Percentiles rank a stretch among this genome's conserved stretches.
Conservation (phyloP, 2,888 invertebrate species). For the Clitarchus hookeri region DNA sequence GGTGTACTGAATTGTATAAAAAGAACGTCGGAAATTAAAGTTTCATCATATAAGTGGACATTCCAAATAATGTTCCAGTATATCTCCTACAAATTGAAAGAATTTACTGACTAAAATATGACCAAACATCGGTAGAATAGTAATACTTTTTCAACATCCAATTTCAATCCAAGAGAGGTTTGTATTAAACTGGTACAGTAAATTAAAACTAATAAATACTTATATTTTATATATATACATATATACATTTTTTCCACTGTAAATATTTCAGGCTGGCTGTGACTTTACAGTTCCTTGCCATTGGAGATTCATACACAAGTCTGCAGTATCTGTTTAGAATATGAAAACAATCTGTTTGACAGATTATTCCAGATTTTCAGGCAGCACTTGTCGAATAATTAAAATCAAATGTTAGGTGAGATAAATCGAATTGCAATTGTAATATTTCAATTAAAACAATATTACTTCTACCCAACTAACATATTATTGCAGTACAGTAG, state of each 20-base stretch:
- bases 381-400: constrained; percentile 22
- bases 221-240: background rate
- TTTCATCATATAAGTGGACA: background rate
- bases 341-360: background rate
- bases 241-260: background rate
- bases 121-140: background rate
- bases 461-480: background rate
- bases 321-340: constrained; percentile 16
- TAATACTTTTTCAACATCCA: background rate
- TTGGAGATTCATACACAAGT: constrained; percentile 18
- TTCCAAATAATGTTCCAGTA: background rate
- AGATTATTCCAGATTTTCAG: background rate
- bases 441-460: background rate
- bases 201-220: background rate
- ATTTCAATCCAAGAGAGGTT: background rate
- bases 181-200: background rate
- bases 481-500: background rate
- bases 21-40: background rate
- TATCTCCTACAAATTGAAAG: constrained; percentile 3
- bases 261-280: constrained; percentile 18
- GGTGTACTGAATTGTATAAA: constrained; percentile 20
- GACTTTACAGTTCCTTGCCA: background rate
- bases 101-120: background rate
- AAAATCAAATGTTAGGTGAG: background rate
- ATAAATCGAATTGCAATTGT: background rate